Evolutionary conservation across 2,888 invertebrate species (phyloP).

Genomic region (Leptopterna dolabrata): DNA sequence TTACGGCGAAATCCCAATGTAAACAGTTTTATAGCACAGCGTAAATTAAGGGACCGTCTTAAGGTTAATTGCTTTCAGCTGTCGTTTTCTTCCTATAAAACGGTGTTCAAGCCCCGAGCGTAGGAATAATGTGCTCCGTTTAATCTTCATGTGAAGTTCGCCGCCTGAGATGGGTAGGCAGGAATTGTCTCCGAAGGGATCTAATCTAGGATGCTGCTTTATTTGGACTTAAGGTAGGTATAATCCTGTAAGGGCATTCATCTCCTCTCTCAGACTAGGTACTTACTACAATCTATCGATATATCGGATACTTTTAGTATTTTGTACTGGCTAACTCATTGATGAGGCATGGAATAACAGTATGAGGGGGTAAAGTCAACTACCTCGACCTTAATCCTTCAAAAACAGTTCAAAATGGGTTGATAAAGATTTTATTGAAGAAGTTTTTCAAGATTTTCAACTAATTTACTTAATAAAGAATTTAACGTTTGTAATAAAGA

Average conservation of each 20-base stretch:
- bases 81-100: conserved; percentile 41
- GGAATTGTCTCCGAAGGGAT: background rate
- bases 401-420: no score
- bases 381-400: no score
- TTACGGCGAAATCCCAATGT: conserved; percentile 43
- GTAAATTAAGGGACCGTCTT: conserved; percentile 49
- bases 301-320: no score
- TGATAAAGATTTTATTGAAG: no score
- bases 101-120: conserved; percentile 14
- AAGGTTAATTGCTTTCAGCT: conserved; percentile 52
- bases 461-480: no score
- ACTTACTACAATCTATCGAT: background rate
- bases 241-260: background rate
- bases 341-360: no score
- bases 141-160: conserved; percentile 33
- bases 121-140: conserved; percentile 1
- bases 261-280: background rate
- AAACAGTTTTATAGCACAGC: conserved; percentile 46
- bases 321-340: no score
- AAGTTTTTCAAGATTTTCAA: no score
- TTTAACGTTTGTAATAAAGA: no score
- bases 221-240: background rate
- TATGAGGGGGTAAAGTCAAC: no score
- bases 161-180: background rate
- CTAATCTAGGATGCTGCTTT: background rate